These are phyloP conservation scores for Falco novaeseelandiae DNA, from an alignment of 2,797 vertebrate species.

Conservation along the genomic window DNA sequence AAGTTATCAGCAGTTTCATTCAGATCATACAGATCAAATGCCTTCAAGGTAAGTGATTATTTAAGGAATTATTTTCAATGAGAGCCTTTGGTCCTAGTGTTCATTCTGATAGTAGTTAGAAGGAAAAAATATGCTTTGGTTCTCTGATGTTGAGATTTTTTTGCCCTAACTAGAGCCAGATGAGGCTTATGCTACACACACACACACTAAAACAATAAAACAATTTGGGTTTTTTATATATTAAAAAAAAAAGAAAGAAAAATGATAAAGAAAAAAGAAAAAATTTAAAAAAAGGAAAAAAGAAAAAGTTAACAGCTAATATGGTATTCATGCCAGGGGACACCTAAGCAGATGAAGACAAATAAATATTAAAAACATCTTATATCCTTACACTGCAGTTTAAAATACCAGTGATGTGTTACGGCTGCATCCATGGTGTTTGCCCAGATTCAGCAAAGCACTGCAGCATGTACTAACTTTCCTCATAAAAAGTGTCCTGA, in stretches of 20 bases:
- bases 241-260: not conserved
- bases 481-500: not conserved
- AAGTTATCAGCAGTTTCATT: conserved; percentile 62
- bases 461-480: not conserved
- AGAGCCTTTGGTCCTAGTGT: not conserved
- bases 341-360: not conserved
- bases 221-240: not conserved
- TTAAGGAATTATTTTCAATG: conserved; percentile 64
- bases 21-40: conserved; percentile 62
- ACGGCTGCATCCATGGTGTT: not conserved
- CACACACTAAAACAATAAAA: not conserved
- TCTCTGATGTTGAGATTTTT: not conserved
- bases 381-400: not conserved
- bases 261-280: too few species aligned
- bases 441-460: not conserved
- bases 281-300: not conserved
- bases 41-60: conserved; percentile 63
- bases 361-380: not conserved
- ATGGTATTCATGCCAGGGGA: not conserved
- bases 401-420: not conserved
- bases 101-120: not conserved
- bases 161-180: not conserved
- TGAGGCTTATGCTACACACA: not conserved
- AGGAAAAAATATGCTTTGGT: not conserved
- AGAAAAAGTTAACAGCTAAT: not conserved